Conservation (phyloP, 2,797 vertebrate genomes). For the Periophthalmus magnuspinnatus region DNA sequence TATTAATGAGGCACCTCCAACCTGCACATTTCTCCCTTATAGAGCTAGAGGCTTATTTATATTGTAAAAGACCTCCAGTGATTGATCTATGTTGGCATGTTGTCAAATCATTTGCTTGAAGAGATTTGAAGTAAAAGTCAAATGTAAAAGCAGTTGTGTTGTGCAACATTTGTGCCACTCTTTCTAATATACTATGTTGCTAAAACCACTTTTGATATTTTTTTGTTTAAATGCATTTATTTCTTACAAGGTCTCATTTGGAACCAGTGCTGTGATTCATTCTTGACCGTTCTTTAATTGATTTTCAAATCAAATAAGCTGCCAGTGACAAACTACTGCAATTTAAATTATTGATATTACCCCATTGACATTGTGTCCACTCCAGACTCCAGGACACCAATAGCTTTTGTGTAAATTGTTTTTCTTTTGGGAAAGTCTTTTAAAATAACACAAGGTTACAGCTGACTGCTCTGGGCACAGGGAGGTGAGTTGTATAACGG, state of each 20-base stretch:
- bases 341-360: background rate
- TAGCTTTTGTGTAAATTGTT: background rate
- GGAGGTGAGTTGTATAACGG: background rate
- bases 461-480: background rate
- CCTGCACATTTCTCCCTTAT: background rate
- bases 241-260: background rate
- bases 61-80: background rate
- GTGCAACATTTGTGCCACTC: background rate
- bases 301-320: background rate
- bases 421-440: background rate
- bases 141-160: background rate
- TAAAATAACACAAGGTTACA: background rate
- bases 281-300: background rate
- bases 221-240: no score
- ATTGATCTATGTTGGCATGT: background rate
- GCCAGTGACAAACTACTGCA: background rate
- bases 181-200: background rate
- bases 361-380: background rate
- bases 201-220: no score
- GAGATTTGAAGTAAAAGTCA: background rate
- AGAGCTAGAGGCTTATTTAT: background rate
- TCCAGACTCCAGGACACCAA: background rate
- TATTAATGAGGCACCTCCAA: slow-evolving; percentile 1
- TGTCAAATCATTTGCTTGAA: background rate
- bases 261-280: background rate